phyloP scores from a whole-genome alignment of 2,113 vertebrate genomes.

The Hypocryptadius cinnamomeus region DNA sequence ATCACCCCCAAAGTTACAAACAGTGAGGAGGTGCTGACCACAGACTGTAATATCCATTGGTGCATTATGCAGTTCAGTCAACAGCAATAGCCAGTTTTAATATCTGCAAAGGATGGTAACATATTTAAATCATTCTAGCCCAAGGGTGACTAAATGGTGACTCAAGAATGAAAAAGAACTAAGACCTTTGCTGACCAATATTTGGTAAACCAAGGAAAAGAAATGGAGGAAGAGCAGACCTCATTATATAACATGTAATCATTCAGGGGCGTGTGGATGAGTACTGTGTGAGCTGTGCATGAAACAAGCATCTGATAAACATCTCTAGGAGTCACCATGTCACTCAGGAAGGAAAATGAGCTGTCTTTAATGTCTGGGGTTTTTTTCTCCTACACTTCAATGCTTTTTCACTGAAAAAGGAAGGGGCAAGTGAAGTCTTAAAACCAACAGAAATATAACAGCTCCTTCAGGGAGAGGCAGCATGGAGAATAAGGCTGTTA shows the following conservation, averaged over 20 bases:
- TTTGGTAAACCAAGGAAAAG: neutral
- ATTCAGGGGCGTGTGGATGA: neutral
- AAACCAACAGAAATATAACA: neutral
- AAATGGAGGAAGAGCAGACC: neutral
- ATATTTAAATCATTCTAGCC: neutral
- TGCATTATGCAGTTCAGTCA: neutral
- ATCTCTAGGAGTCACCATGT: neutral
- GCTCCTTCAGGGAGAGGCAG: conserved; percentile 1
- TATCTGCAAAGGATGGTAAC: neutral
- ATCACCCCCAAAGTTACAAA: neutral
- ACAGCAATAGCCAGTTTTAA: neutral
- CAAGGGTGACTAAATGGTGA: neutral
- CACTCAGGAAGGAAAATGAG: neutral
- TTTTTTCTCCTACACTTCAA: neutral
- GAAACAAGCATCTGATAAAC: neutral
- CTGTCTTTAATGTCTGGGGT: neutral
- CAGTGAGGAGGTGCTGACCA: neutral
- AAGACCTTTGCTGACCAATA: neutral
- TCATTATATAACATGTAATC: neutral
- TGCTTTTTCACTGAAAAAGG: neutral
- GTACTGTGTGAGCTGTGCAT: neutral
- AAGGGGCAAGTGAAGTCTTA: neutral
- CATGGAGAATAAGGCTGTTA: neutral
- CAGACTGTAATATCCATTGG: neutral
- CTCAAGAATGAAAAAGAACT: neutral